Evolutionary conservation across 2,888 invertebrate species (phyloP), one percentile per base, ranked within the genome.

Genomic region (Orchestes rusci): DNA sequence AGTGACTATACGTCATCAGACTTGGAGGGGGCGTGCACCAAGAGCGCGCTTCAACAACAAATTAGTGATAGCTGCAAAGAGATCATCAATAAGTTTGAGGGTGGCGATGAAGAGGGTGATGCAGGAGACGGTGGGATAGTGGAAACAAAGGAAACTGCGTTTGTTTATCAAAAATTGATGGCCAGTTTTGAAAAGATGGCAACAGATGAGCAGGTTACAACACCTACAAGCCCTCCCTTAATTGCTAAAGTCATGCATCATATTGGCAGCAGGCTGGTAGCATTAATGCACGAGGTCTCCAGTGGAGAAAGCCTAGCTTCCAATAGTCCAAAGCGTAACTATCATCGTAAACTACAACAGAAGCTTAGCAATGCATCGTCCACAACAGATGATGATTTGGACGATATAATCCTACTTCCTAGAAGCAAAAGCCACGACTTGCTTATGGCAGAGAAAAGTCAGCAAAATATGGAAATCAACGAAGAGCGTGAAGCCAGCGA

Each of bases 201-300:
- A 0, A 71, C 73, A 1, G 75, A 74, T 30, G 59, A 61, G 16
- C 64, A 62, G 7, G 66, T 68, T 0, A 67, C 70, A 4, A 72
- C 76, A 0, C 77, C 77, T 52, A 79, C 76, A 50, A 90, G 90
- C 1, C 90, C 90, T 1, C 89, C 91, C 1, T 66, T 91, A 19
- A 84, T 91, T 46, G 87, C 89, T 3, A 89, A 90, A 71, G 91
- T 91, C 10, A 89, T 92, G 88, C 84, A 89, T 56, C 92, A 92
- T 61, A 92, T 92, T 45, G 90, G 91, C 7, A 85, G 86, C 32
- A 73, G 90, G 16, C 68, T 92, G 48, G 89, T 90, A 17, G 89
- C 90, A 0, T 70, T 92, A 47, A 92, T 92, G 92, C 90, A 91
- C 63, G 91, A 92, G 64, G 91, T 91, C 2, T 88, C 87, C 12